phyloP scores from a whole-genome alignment of 1,140 invertebrate genomes.

The Galleria mellonella region DNA sequence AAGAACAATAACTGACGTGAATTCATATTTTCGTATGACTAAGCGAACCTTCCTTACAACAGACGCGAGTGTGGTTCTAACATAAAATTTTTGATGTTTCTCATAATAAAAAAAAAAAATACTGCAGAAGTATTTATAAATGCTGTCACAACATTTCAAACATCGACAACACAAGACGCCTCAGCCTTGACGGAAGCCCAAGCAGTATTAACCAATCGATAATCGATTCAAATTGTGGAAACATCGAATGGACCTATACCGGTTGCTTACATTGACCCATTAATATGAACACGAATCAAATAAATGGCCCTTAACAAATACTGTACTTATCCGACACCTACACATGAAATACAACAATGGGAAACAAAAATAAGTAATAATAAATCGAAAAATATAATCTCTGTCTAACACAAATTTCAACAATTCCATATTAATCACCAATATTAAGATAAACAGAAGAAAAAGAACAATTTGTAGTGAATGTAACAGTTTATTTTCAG shows the following conservation, averaged over 20 bases:
- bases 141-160: no score
- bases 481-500: conserved; percentile 11
- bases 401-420: conserved; percentile 50
- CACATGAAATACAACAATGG: conserved; percentile 53
- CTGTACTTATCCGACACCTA: conserved; percentile 38
- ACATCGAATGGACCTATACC: background rate
- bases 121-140: no score
- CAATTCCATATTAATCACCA: conserved; percentile 48
- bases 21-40: no score
- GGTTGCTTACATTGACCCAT: no score
- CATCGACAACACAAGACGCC: no score
- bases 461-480: conserved; percentile 19
- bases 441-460: background rate
- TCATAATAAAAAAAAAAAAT: no score
- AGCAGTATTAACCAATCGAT: background rate
- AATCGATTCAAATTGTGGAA: no score
- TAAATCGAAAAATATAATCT: conserved; percentile 70
- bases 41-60: no score
- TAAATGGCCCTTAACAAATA: conserved; percentile 22
- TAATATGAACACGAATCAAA: conserved; percentile 18
- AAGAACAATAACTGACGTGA: no score
- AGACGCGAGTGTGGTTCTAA: no score
- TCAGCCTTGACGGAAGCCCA: conserved; percentile 5
- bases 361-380: conserved; percentile 52
- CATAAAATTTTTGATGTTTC: no score